A percentile compares a stretch with the other conserved stretches of the same genome.
Evolutionary conservation across 2,797 vertebrate genomes (phyloP).

Genomic region (Manis pentadactyla): DNA sequence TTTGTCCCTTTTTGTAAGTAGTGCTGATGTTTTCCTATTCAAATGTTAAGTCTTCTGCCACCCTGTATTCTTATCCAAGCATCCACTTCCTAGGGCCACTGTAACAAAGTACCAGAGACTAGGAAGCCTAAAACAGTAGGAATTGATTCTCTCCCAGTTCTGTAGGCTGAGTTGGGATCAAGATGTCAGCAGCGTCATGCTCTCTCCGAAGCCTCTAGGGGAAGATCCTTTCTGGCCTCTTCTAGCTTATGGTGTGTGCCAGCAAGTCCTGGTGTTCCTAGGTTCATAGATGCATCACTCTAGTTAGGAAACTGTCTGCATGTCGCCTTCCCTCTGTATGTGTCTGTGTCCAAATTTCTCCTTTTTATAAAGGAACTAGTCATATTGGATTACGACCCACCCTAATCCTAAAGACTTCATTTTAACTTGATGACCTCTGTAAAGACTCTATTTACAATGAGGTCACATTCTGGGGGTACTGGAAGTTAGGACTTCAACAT

Average conservation of each 20-base stretch:
- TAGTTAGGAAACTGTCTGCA: fast-evolving
- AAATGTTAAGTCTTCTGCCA: neutral
- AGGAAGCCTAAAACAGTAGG: neutral
- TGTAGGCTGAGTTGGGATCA: neutral
- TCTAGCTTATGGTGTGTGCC: neutral
- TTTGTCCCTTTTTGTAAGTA: neutral
- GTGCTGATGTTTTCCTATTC: neutral
- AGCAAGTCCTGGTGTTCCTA: neutral
- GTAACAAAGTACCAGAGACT: neutral
- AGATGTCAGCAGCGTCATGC: fast-evolving
- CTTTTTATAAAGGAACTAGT: neutral
- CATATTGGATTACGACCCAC: neutral
- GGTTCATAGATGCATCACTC: fast-evolving
- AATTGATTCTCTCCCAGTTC: neutral
- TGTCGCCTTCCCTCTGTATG: neutral
- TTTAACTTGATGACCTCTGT: neutral
- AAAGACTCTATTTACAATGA: neutral
- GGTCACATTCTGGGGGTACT: neutral
- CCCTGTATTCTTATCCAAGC: neutral
- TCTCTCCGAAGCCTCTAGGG: neutral
- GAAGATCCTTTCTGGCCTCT: neutral
- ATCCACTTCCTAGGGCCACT: neutral
- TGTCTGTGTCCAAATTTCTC: neutral
- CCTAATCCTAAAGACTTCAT: neutral
- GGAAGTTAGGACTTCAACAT: neutral